Evolutionary conservation across 2,113 vertebrate species (phyloP).

Genomic region (Oryzias javanicus): DNA sequence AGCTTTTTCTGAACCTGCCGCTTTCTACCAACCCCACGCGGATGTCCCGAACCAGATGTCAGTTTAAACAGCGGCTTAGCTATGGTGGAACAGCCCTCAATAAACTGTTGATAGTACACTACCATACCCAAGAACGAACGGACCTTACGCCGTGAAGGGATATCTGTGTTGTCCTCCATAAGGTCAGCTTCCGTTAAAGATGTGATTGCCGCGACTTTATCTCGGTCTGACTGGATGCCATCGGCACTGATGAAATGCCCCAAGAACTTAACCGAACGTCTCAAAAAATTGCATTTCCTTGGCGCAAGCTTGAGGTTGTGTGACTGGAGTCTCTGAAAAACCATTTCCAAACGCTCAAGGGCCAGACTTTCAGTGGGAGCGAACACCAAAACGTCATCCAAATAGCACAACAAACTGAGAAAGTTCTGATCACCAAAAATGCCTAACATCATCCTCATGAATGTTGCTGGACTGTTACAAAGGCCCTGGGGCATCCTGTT

Average conservation of each 20-base stretch:
- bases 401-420: too few species aligned
- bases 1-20: too few species aligned
- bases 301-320: background rate
- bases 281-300: background rate
- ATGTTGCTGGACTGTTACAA: too few species aligned
- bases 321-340: background rate
- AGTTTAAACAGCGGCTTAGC: background rate
- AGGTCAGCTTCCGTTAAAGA: background rate
- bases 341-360: too few species aligned
- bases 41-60: background rate
- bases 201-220: background rate
- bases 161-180: background rate
- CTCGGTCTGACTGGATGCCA: background rate
- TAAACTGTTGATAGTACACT: background rate
- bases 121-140: background rate
- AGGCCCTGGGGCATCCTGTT: too few species aligned
- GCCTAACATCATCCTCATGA: too few species aligned
- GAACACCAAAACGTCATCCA: too few species aligned
- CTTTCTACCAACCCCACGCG: background rate
- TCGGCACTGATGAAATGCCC: background rate
- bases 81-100: conserved; percentile 1
- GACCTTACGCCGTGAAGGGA: background rate
- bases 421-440: too few species aligned
- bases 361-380: too few species aligned
- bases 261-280: background rate